Base-by-base conservation (phyloP, 1,140 invertebrate species). In the Lanistes nyassanus region DNA sequence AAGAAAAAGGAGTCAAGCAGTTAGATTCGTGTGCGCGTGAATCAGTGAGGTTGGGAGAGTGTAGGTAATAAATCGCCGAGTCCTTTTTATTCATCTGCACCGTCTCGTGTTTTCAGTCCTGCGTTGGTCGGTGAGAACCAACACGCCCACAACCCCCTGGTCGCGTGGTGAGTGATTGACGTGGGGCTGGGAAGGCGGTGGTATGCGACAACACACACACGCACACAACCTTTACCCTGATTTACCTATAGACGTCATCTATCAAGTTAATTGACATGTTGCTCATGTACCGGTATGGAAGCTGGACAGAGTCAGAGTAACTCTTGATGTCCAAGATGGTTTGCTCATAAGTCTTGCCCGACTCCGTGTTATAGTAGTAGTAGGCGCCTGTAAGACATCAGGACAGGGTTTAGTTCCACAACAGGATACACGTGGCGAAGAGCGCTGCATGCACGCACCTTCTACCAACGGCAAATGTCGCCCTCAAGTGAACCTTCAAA, bases 351-450 rank as follows among this genome's bases (percentile, higher is more conserved):
- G 68, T 83, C 64, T 80, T 82, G 51, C 72, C 70, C 9, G 64
- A 29, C 56, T 84, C 82, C 21, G 81, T 85, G 21, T 81, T 68
- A 64, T 84, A 84, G 72, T 83, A 85, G 42, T 84, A 85, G 58
- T 81, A 85, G 23, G 80, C 84, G 0, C 84, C 82, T 85, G 67
- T 26, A 26, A 34, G 67, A 6, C 34, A 19, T 53, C 42, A 65
- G 7, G 23, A 9, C 1, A 56, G 3, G 16, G 64, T 9, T 47
- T 47, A n/a, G n/a, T n/a, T n/a, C n/a, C n/a, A n/a, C n/a, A n/a
- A n/a, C n/a, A n/a, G n/a, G n/a, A n/a, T n/a, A n/a, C n/a, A n/a
- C n/a, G n/a, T n/a, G n/a, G n/a, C n/a, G n/a, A n/a, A n/a, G n/a
- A n/a, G n/a, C n/a, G n/a, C n/a, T n/a, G n/a, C n/a, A n/a, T n/a